These are phyloP conservation scores for Drosophila niveifrons DNA, from an alignment of 2,888 invertebrate species.

Conservation along the genomic window DNA sequence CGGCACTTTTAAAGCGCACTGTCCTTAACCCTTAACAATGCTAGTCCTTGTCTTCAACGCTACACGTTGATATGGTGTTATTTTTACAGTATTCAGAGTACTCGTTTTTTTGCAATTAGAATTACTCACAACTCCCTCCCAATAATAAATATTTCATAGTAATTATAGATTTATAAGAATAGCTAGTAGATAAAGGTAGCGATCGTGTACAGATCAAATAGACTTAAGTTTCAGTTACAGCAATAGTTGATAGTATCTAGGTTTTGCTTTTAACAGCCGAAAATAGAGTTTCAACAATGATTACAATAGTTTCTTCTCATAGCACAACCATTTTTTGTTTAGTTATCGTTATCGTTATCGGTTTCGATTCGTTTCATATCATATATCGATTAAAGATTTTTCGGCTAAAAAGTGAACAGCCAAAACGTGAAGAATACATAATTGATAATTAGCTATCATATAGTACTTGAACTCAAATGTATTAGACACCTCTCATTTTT, in stretches of 20 bases:
- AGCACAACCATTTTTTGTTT: constrained; percentile 75
- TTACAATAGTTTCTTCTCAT: constrained; percentile 53
- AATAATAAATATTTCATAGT: constrained; percentile 25
- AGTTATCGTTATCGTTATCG: constrained; percentile 44
- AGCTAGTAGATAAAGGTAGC: constrained; percentile 46
- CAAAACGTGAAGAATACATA: constrained; percentile 56
- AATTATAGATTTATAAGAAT: constrained; percentile 40
- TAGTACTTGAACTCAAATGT: constrained; percentile 26
- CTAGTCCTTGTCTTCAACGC: constrained; percentile 50
- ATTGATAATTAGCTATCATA: constrained; percentile 23
- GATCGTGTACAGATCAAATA: constrained; percentile 56
- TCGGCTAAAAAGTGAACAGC: constrained; percentile 58
- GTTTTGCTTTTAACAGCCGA: constrained; percentile 46
- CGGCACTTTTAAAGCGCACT: constrained; percentile 74
- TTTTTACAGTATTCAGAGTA: constrained; percentile 80
- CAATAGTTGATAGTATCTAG: constrained; percentile 49
- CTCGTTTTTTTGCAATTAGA: constrained; percentile 39
- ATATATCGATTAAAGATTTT: constrained; percentile 36
- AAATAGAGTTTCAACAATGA: constrained; percentile 60
- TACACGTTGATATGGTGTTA: constrained; percentile 82
- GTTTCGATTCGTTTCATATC: constrained; percentile 32
- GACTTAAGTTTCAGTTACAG: constrained; percentile 69
- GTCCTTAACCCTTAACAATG: constrained; percentile 33
- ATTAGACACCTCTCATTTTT: constrained; percentile 8
- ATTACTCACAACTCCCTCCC: constrained; percentile 31